Conservation (phyloP, 1,140 invertebrate genomes). For the Cotesia chilonis region DNA sequence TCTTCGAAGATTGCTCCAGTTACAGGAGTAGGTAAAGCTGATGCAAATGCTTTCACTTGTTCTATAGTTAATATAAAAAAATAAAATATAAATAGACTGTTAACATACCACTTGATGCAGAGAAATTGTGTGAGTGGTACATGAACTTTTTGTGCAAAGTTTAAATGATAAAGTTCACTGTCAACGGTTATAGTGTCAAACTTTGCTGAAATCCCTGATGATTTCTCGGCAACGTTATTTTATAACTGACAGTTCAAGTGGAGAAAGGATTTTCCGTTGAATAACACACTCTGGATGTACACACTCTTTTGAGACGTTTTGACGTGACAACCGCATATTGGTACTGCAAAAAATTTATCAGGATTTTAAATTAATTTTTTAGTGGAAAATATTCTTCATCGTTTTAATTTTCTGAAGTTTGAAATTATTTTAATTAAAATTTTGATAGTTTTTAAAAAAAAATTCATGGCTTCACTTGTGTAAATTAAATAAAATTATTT, state of each 20-base stretch:
- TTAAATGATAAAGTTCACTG: constrained; percentile 12
- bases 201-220: constrained; percentile 17
- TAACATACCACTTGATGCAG: no score
- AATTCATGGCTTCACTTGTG: no score
- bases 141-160: neutral
- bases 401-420: no score
- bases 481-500: constrained; percentile 2
- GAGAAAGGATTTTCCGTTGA: constrained; percentile 27
- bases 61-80: no score
- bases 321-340: constrained; percentile 23
- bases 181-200: constrained; percentile 11
- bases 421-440: no score
- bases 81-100: no score
- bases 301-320: constrained; percentile 7
- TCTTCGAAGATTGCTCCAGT: no score
- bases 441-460: no score
- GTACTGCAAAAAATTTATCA: neutral
- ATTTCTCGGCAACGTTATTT: neutral
- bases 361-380: no score
- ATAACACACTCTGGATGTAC: constrained; percentile 3
- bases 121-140: no score
- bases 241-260: constrained; percentile 17
- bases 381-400: neutral
- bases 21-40: no score
- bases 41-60: no score